Base-by-base conservation (phyloP, 2,797 vertebrate species). In the Gymnodraco acuticeps region DNA sequence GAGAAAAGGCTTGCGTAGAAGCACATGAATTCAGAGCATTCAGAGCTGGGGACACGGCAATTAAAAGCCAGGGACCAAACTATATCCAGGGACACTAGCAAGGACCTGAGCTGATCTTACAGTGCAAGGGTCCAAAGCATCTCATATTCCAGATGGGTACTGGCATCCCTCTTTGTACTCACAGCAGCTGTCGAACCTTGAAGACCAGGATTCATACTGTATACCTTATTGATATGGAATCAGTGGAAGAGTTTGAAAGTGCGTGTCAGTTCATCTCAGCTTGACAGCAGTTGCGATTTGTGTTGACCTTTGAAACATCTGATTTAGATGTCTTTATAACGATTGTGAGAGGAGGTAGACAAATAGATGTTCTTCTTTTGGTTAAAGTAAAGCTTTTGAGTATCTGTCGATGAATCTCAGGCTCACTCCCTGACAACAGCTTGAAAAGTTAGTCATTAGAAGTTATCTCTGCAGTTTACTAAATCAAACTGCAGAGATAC, bases 21-120 rank as follows among this genome's bases (percentile, higher is more conserved):
- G 47, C 53, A 73, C 66, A 84, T 81, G 81, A 79, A 88, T 85
- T 65, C 46, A 45, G 52, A 74, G 47, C 27, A 73, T 64, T 77
- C 54, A 55, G 64, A 54, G 77, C 33, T 47, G 12, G 17, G 45
- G 45, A 70, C 33, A 27, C 0, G 0, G 42, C 56, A 60, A 60
- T 73, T 75, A 81, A 81, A 77, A 70, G n/a, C 47, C 52, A 53
- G 63, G 73, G 59, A 60, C 38, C 42, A 53, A 64, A 73, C 77
- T 64, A 56, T 17, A 51, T 56, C 47, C 62, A 51, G 50, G 38
- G 56, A 78, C 64, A 31, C 52, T 52, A 11, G 3, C 42, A n/a
- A 38, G 58, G 48, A 76, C 50, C 62, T 76, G 70, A 80, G 64
- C 64, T 80, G 75, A 81, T 75, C 75, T 70, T 3, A 53, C n/a